Percentiles rank a stretch among this genome's conserved stretches.
Evolutionary conservation across 1,140 invertebrate genomes (phyloP).

Genomic region (Pseudoatta argentina): DNA sequence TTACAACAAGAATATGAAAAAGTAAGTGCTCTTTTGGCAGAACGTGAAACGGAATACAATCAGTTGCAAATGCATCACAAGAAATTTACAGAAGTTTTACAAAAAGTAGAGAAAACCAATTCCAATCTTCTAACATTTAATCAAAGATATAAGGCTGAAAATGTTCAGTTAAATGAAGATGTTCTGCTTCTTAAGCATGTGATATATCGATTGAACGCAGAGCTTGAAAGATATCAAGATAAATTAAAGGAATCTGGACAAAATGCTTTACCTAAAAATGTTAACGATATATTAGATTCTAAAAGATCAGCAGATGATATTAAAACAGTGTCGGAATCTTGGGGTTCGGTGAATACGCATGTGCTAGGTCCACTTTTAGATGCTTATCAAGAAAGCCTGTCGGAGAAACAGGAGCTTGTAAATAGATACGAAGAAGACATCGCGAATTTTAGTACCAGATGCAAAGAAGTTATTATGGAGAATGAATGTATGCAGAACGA

Average conservation of each 20-base stretch:
- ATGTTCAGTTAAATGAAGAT: conserved; percentile 87
- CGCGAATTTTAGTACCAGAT: conserved; percentile 88
- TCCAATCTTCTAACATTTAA: conserved; percentile 72
- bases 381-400: conserved; percentile 89
- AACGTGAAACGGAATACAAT: conserved; percentile 77
- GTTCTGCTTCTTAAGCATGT: conserved; percentile 89
- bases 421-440: conserved; percentile 88
- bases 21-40: conserved; percentile 68
- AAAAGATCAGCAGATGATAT: conserved; percentile 68
- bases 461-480: conserved; percentile 88
- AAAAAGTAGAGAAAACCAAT: conserved; percentile 77
- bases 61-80: conserved; percentile 76
- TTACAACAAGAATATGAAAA: conserved; percentile 71
- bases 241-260: conserved; percentile 85
- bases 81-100: conserved; percentile 68
- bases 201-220: conserved; percentile 89
- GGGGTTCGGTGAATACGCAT: conserved; percentile 87
- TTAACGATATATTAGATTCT: conserved; percentile 59
- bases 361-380: conserved; percentile 89
- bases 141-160: conserved; percentile 84
- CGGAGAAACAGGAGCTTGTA: conserved; percentile 89
- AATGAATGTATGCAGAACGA: conserved; percentile 88
- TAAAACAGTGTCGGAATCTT: conserved; percentile 79
- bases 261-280: conserved; percentile 46
- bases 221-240: conserved; percentile 90